Evolutionary conservation across 1,140 invertebrate species (phyloP), one percentile per base, ranked within the genome.

Genomic region (Nylanderia fulva): DNA sequence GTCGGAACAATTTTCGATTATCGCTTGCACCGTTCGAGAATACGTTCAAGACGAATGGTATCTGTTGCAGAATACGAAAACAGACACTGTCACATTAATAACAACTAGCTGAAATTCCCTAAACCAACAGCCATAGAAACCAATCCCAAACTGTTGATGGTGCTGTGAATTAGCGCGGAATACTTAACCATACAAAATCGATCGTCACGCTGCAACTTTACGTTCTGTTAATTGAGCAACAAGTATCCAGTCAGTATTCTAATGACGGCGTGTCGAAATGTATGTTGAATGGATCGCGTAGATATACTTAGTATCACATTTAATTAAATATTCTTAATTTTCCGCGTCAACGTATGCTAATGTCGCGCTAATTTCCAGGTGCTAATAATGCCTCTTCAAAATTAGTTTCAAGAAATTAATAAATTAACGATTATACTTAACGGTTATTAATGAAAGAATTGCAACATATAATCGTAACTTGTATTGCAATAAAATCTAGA

Each of bases 151-250:
- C 52, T 82, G 77, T 42, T 82, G 77, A 82, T 33, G 39, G 77
- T 58, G 56, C 56, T 56, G 77, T 66, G 52, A 80, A 82, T 82
- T 82, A 82, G 52, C 66, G 24, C 24, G n/a, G 77, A 68, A 82
- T 80, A 71, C 64, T 82, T 82, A 72, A 82, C 71, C 54, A n/a
- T 72, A 58, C 77, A 21, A 82, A 82, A 82, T 82, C 77, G 77
- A 82, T 72, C 36, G 54, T 42, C 15, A 39, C 63, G 29, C 33
- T 58, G 52, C 54, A 82, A 82, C 66, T 71, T 71, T 58, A 48
- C 15, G 66, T 82, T 72, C 66, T 54, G 52, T 58, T 72, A 72
- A 82, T 82, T 66, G 66, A 72, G 77, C 77, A 80, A 72, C 77
- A 82, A 82, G 77, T 82, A 82, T 72, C 52, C 52, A 58, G 45